A percentile compares a stretch with the other conserved stretches of the same genome.
phyloP scores from a whole-genome alignment of 2,113 vertebrate species.

The Leptodactylus fuscus region DNA sequence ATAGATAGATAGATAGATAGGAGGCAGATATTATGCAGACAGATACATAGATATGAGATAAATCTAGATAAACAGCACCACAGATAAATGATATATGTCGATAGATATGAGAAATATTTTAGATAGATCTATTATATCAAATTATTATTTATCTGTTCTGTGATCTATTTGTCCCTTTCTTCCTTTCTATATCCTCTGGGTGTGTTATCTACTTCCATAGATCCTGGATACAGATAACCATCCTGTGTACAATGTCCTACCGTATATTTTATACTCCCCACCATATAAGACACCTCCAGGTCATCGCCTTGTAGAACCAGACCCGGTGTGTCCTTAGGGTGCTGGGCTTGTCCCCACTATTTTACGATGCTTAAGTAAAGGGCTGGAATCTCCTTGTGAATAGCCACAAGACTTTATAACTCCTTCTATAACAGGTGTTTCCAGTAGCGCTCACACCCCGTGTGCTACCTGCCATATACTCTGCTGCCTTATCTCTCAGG shows the following conservation, averaged over 20 bases:
- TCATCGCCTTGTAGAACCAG: neutral
- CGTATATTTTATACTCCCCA: neutral
- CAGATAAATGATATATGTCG: too few relatives aligned
- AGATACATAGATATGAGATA: neutral
- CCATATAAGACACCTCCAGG: neutral
- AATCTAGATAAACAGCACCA: neutral
- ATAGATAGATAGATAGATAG: neutral
- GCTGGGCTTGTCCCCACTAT: neutral
- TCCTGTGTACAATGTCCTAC: neutral
- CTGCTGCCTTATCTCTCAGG: neutral
- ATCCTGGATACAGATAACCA: too few relatives aligned
- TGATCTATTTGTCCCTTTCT: too few relatives aligned
- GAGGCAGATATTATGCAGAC: neutral
- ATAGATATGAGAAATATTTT: too few relatives aligned
- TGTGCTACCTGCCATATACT: too few relatives aligned
- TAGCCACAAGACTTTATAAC: neutral
- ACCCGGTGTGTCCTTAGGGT: neutral
- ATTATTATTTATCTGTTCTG: too few relatives aligned
- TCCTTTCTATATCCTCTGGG: too few relatives aligned
- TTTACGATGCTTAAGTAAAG: conserved; percentile 3
- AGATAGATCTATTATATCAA: too few relatives aligned
- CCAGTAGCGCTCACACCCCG: neutral
- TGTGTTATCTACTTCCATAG: too few relatives aligned
- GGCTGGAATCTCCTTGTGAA: neutral
- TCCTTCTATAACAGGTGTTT: conserved; percentile 37